Evolutionary conservation across 1,140 invertebrate species (phyloP).

Genomic region (Paracyclopina nana): DNA sequence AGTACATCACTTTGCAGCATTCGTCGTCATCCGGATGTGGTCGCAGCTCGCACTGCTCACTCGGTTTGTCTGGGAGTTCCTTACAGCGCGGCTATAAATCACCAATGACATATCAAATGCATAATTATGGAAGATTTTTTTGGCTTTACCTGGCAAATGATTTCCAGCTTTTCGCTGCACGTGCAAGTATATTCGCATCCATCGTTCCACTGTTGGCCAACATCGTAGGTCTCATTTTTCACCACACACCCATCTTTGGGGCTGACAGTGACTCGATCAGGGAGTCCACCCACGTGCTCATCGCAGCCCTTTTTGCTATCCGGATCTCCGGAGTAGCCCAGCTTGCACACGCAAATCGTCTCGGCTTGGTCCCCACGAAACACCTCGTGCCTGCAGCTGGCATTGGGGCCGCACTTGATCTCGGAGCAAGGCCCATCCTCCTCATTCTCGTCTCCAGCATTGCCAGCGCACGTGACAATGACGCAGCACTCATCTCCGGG

Average conservation of each 20-base stretch:
- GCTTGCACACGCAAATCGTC: conserved; percentile 24
- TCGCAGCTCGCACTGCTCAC: conserved; percentile 20
- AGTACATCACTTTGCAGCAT: conserved; percentile 26
- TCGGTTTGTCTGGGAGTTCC: not conserved
- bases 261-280: not conserved
- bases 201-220: conserved; percentile 26
- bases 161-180: conserved; percentile 25
- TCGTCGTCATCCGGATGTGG: conserved; percentile 22
- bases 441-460: conserved; percentile 11
- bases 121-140: no score
- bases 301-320: conserved; percentile 21
- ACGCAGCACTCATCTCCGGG: conserved; percentile 56
- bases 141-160: conserved; percentile 24
- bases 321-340: conserved; percentile 25
- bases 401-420: conserved; percentile 22
- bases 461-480: conserved; percentile 36
- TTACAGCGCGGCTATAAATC: conserved; percentile 19
- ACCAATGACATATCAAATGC: no score
- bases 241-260: conserved; percentile 21
- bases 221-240: conserved; percentile 24
- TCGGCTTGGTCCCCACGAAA: conserved; percentile 22
- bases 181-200: conserved; percentile 26
- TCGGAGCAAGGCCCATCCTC: conserved; percentile 18
- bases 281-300: no score
- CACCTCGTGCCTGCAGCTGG: conserved; percentile 21